Evolutionary conservation across 2,113 vertebrate genomes (phyloP), one percentile per base, ranked within the genome.

Genomic region (Meriones unguiculatus): DNA sequence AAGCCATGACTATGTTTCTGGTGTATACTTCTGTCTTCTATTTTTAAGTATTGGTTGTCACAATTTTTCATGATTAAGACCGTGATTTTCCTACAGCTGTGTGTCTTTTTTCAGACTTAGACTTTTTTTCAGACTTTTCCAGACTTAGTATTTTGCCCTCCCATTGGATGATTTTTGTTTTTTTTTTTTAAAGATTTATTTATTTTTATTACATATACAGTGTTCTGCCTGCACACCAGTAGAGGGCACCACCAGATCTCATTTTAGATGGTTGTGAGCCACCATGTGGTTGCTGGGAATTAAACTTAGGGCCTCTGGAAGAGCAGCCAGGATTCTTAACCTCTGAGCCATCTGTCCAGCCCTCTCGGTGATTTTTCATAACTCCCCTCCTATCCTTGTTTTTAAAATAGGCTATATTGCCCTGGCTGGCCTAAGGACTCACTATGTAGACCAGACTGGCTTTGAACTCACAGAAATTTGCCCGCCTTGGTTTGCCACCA

Each of bases 101-200:
- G 50, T 93, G 5, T 70, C 57, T 64, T 62, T 95, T 82, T 91
- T 81, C 41, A n/a, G n/a, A n/a, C n/a, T n/a, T n/a, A n/a, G n/a
- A n/a, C n/a, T n/a, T n/a, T n/a, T n/a, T n/a, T n/a, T n/a, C n/a
- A n/a, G n/a, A n/a, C n/a, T n/a, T n/a, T n/a, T n/a, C n/a, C n/a
- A n/a, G n/a, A 84, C 57, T 94, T 91, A 46, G 24, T 59, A 28
- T 76, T 92, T 97, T 95, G 87, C 46, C 85, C 28, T 96, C 5
- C 32, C 65, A 28, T 14, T 92, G 32, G 9, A 11, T 93, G 24
- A 5, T 89, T 96, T 94, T 95, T 93, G 46, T 4, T 46, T 46
- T 46, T 41, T 41, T 46, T 46, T 46, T 46, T 46, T 5, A 46
- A 46, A 46, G 46, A 46, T 46, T 46, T 46, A 46, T 46, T 46